Evolutionary conservation across 2,888 invertebrate genomes (phyloP), one percentile per base, ranked within the genome.

Genomic region (Colostygia pectinataria): DNA sequence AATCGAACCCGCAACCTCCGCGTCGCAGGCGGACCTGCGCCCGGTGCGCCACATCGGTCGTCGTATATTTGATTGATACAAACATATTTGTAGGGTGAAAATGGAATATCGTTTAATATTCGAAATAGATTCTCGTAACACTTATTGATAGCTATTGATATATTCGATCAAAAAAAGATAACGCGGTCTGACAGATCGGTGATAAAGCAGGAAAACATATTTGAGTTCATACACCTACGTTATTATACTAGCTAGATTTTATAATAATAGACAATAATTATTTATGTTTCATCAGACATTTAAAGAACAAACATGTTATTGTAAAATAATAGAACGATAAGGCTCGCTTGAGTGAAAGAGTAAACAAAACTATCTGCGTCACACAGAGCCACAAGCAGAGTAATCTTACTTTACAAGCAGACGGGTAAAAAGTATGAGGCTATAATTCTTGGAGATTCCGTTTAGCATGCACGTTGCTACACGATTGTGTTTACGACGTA

Each of bases 91-190:
- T 15, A 9, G 31, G 18, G 37, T 15, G 14, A 36, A 48, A 53
- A 52, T 57, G 40, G 37, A 48, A 57, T 14, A 32, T n/a, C 9
- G 20, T 59, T 55, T 51, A 55, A 47, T 40, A 55, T 56, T 59
- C 53, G 54, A 47, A 44, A 53, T 58, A 61, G 54, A 53, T 61
- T 55, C 50, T 44, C 34, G 39, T 47, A 39, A 52, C 56, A 29
- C 55, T 53, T 55, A 48, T 60, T 46, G 31, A 34, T 43, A 34
- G 27, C 6, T 53, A 59, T 60, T 53, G 41, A 29, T 39, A 39
- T 40, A 28, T 45, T 53, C 54, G 40, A 47, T 60, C 46, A 40
- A 48, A 53, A 32, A n/a, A 60, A 45, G 14, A 41, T 47, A 61
- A 63, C 41, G 23, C 34, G 44, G 54, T 54, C 48, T 56, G 64